phyloP scores from a whole-genome alignment of 2,113 vertebrate genomes.

The Bungarus multicinctus region DNA sequence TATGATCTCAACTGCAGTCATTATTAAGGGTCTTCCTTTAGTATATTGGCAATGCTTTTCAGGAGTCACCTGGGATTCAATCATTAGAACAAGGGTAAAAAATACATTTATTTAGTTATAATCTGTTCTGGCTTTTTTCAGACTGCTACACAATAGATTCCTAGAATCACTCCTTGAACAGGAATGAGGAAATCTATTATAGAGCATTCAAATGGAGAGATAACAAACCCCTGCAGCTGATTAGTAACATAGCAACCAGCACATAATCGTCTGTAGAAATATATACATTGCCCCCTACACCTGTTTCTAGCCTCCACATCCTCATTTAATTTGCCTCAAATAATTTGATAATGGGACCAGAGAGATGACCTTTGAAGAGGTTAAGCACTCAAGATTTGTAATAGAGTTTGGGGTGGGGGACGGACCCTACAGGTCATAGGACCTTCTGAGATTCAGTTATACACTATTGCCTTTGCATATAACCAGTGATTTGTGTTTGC shows the following conservation, averaged over 20 bases:
- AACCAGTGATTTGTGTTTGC: not conserved
- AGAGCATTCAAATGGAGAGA: conserved; percentile 27
- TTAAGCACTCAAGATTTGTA: conserved; percentile 31
- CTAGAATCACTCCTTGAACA: conserved; percentile 10
- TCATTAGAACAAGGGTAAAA: conserved; percentile 6
- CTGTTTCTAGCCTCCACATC: conserved; percentile 33
- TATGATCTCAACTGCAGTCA: conserved; percentile 54
- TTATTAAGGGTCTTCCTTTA: conserved; percentile 61
- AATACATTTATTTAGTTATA: not conserved
- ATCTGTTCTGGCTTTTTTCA: conserved; percentile 13
- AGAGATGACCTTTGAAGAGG: conserved; percentile 35
- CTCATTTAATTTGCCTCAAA: conserved; percentile 31
- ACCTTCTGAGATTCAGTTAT: not conserved
- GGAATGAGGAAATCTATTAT: conserved; percentile 32
- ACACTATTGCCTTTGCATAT: not conserved
- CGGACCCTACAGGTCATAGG: not conserved
- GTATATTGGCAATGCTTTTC: conserved; percentile 49
- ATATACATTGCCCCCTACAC: conserved; percentile 19
- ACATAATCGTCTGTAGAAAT: conserved; percentile 5
- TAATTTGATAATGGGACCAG: conserved; percentile 35
- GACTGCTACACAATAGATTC: conserved; percentile 2
- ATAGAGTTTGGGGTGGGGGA: not conserved
- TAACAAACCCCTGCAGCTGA: conserved; percentile 33
- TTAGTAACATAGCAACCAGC: conserved; percentile 29
- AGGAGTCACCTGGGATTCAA: conserved; percentile 49